Evolutionary conservation across 1,140 invertebrate species (phyloP).

Genomic region (Drosophila jambulina): DNA sequence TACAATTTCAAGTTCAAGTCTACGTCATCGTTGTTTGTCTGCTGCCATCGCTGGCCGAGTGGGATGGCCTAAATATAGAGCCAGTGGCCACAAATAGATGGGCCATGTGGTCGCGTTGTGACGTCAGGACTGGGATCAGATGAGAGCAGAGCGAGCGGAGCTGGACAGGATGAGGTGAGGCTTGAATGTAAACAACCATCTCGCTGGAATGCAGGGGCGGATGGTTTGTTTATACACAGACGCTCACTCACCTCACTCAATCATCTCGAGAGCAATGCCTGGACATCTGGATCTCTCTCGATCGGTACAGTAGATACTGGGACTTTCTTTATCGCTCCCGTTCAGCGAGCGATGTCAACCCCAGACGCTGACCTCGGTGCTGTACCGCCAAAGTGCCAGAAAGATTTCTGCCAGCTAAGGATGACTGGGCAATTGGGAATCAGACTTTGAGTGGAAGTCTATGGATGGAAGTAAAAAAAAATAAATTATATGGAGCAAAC

Average conservation of each 20-base stretch:
- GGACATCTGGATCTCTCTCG: background rate
- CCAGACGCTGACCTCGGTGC: background rate
- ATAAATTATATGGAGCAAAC: background rate
- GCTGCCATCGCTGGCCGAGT: conserved; percentile 1
- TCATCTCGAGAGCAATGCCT: background rate
- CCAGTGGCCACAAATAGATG: conserved; percentile 13
- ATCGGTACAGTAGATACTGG: background rate
- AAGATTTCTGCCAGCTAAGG: conserved; percentile 3
- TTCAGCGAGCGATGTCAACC: background rate
- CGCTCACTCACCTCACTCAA: background rate
- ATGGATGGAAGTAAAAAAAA: background rate
- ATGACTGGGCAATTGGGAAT: conserved; percentile 10
- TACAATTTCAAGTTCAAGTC: conserved; percentile 39
- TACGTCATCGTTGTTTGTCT: conserved; percentile 23
- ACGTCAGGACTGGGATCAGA: conserved; percentile 3
- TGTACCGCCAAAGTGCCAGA: background rate
- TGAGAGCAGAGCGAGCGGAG: conserved; percentile 2
- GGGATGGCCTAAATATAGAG: conserved; percentile 25
- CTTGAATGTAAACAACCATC: conserved; percentile 6
- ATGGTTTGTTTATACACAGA: background rate
- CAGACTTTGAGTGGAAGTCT: background rate
- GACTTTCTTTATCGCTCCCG: conserved; percentile 1
- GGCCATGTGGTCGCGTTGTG: conserved; percentile 19
- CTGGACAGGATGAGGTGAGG: conserved; percentile 7
- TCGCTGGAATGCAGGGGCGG: background rate